Conservation (phyloP, 2,797 vertebrate genomes). For the Pseudochromis fuscus region DNA sequence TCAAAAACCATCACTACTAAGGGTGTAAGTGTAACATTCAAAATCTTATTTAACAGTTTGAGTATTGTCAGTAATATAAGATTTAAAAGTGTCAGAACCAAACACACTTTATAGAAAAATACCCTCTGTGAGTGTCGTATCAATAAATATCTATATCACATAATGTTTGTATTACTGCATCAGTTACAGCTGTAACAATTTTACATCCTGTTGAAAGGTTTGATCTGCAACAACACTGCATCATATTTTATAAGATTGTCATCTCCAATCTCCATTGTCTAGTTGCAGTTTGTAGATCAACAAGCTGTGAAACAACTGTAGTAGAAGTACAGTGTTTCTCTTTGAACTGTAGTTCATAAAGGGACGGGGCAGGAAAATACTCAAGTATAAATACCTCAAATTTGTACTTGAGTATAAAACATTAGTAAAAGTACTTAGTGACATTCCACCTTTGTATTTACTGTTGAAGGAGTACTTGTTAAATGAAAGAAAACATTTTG, state of each 20-base stretch:
- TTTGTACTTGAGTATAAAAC: not conserved
- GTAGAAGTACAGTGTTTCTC: not conserved
- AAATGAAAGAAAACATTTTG: not conserved
- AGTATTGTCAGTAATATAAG: not conserved
- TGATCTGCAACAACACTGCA: too few species aligned
- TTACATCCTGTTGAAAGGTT: not conserved
- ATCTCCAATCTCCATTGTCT: not conserved
- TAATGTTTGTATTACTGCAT: not conserved
- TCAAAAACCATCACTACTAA: not conserved
- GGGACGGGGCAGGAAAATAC: not conserved
- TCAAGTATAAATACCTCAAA: not conserved
- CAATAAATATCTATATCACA: too few species aligned
- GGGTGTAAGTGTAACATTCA: not conserved
- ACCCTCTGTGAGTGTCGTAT: not conserved
- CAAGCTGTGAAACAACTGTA: slow-evolving; percentile 5
- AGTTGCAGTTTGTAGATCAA: not conserved
- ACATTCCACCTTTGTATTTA: not conserved
- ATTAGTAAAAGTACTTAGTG: not conserved
- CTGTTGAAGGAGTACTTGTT: not conserved
- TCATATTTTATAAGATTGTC: not conserved
- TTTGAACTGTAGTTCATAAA: not conserved
- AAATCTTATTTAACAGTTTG: not conserved
- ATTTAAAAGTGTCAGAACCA: not conserved
- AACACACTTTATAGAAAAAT: not conserved
- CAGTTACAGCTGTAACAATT: not conserved